Conservation (phyloP, 1,140 invertebrate genomes). For the Drosophila rhopaloa region DNA sequence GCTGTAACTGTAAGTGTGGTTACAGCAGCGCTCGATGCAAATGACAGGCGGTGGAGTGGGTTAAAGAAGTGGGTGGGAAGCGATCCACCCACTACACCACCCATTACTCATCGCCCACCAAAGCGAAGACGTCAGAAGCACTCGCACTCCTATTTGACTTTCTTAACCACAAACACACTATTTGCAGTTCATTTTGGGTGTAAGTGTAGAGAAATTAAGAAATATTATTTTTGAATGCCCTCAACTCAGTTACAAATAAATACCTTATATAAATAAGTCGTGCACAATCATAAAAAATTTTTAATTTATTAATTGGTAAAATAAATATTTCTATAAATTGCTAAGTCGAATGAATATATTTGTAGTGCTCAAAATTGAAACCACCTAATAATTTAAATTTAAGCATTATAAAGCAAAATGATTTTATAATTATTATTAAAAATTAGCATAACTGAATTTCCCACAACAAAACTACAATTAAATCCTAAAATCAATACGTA, state of each 20-base stretch:
- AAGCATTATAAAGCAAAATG: no score
- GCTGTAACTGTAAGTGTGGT: slow-evolving; percentile 62
- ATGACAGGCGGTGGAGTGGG: slow-evolving; percentile 47
- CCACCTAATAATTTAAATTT: no score
- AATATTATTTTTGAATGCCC: no score
- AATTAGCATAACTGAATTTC: no score
- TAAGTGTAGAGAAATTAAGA: background rate
- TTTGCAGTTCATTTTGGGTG: slow-evolving; percentile 69
- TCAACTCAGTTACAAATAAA: no score
- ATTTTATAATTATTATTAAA: background rate
- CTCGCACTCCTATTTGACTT: background rate
- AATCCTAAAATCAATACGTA: background rate
- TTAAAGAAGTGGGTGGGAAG: background rate
- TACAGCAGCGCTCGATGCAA: slow-evolving; percentile 58
- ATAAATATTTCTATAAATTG: no score
- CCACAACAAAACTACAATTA: background rate
- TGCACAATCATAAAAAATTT: no score
- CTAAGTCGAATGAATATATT: no score
- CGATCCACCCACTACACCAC: slow-evolving; percentile 1
- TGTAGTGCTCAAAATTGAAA: no score
- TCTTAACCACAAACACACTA: slow-evolving; percentile 17
- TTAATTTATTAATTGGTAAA: no score
- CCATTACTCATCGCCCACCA: background rate
- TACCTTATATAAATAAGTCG: no score
- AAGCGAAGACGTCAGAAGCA: slow-evolving; percentile 44